These are phyloP conservation scores for Synergus laeviventris DNA, from an alignment of 2,888 invertebrate species.

Conservation along the genomic window DNA sequence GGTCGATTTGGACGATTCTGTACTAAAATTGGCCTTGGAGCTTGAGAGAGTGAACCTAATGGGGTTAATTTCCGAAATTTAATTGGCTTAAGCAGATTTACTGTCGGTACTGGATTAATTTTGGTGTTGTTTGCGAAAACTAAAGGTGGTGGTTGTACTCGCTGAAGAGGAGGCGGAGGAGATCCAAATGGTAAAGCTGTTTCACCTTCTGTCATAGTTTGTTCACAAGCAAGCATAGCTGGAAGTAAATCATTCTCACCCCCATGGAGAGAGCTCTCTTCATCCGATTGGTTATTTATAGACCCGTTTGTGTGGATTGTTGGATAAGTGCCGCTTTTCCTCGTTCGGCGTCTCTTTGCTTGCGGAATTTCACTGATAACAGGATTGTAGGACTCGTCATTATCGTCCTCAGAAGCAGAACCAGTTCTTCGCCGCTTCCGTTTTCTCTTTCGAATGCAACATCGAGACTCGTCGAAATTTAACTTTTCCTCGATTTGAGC, in stretches of 20 bases:
- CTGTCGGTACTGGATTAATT: slow-evolving; percentile 62
- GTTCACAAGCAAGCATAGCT: slow-evolving; percentile 63
- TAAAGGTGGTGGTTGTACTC: slow-evolving; percentile 17
- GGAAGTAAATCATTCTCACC: slow-evolving; percentile 49
- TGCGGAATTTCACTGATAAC: slow-evolving; percentile 47
- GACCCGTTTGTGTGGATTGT: slow-evolving; percentile 50
- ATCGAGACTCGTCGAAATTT: slow-evolving; percentile 69
- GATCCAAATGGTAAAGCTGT: slow-evolving; percentile 51
- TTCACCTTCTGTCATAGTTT: slow-evolving; percentile 66
- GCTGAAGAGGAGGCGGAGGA: slow-evolving; percentile 16
- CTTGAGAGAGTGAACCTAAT: slow-evolving; percentile 1
- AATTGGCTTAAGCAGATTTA: slow-evolving; percentile 58
- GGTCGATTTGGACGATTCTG: slow-evolving; percentile 50
- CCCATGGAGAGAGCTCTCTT: slow-evolving; percentile 48
- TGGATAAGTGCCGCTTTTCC: slow-evolving; percentile 45
- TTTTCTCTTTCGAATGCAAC: slow-evolving; percentile 68
- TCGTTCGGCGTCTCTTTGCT: slow-evolving; percentile 52
- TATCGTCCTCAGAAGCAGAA: slow-evolving; percentile 67
- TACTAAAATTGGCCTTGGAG: background rate
- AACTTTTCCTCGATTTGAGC: slow-evolving; percentile 67
- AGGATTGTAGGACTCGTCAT: slow-evolving; percentile 61
- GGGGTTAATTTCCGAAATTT: slow-evolving; percentile 42
- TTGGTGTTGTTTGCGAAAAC: slow-evolving; percentile 48
- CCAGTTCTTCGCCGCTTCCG: slow-evolving; percentile 64
- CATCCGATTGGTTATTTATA: slow-evolving; percentile 54